Base-by-base conservation (phyloP, 2,113 vertebrate species). In the Meriones unguiculatus region DNA sequence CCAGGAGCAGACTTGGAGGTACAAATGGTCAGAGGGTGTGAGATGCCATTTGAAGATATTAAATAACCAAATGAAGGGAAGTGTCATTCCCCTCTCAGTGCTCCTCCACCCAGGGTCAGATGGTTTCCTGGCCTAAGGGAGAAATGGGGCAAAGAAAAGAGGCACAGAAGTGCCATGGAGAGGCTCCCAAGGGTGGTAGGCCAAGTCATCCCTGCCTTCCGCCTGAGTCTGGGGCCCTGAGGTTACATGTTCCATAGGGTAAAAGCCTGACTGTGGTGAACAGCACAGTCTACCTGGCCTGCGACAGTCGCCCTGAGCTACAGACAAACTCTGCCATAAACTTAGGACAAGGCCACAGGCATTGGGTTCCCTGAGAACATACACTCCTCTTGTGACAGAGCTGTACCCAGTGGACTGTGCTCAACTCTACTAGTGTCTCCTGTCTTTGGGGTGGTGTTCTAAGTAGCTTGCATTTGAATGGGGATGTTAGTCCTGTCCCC, bases 391-490 rank as follows among this genome's bases (percentile, higher is more conserved):
- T 57, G 54, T 1, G 5, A 35, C 3, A n/a, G 15, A 41, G 65
- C 62, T 32, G 25, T 0, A 32, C 35, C 97, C 98, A 97, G 97
- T 96, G 89, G 98, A 98, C 98, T 65, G 95, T 98, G 98, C 96
- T 97, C 62, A 25, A 97, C 97, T 97, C 54, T 4, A 50, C 62
- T 65, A 30, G 24, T 41, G n/a, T 28, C 88, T 78, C 7, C 87
- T 72, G 97, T 94, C 38, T 87, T 98, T 96, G 96, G 96, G 92
- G 97, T 80, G 96, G 81, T 87, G 78, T 97, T 46, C 89, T 96
- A 89, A 96, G 88, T 52, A 93, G 93, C 28, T 95, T 91, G 62
- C 2, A 0, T 97, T 93, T 97, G 75, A 28, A 89, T 80, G 35
- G 80, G 93, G 90, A 97, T 95, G 78, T 80, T n/a, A 1, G 9